phyloP scores from a whole-genome alignment of 2,797 vertebrate species.

The Acanthurus lineatus region DNA sequence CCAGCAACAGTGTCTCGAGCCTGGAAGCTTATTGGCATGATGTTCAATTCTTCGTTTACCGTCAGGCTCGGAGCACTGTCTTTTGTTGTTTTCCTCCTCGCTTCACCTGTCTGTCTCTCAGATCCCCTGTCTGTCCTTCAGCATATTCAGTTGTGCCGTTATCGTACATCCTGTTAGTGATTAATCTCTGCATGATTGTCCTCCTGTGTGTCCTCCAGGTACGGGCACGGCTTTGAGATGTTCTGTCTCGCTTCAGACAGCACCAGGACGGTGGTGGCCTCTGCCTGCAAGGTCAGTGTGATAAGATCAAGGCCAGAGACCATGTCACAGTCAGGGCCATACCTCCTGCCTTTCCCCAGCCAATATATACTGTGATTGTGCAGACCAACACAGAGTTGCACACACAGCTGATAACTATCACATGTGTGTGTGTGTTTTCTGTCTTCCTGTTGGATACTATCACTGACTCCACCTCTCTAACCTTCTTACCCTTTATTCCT shows the following conservation, averaged over 20 bases:
- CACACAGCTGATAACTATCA: too few relatives aligned
- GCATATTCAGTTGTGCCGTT: neutral
- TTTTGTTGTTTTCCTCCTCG: slow-evolving; percentile 29
- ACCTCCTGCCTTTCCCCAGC: neutral
- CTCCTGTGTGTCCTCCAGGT: slow-evolving; percentile 84
- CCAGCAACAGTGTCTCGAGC: slow-evolving; percentile 15
- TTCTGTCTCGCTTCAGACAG: slow-evolving; percentile 94
- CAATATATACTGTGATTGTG: neutral
- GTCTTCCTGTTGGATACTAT: neutral
- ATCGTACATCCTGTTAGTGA: slow-evolving; percentile 11
- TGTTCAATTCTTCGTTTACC: slow-evolving; percentile 41
- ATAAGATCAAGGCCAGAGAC: slow-evolving; percentile 10
- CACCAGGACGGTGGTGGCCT: slow-evolving; percentile 90
- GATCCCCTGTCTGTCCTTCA: slow-evolving; percentile 33
- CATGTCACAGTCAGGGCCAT: neutral
- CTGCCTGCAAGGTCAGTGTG: slow-evolving; percentile 94
- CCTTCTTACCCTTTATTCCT: neutral
- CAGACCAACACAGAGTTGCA: neutral
- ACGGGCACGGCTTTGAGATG: slow-evolving; percentile 98
- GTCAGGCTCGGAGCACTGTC: slow-evolving; percentile 13
- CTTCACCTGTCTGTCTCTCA: slow-evolving; percentile 28
- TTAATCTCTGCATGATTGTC: slow-evolving; percentile 30
- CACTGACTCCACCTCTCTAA: neutral
- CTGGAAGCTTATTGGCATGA: slow-evolving; percentile 31
- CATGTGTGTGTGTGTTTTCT: neutral